Evolutionary conservation across 2,797 vertebrate species (phyloP), one percentile per base, ranked within the genome.

Genomic region (Rousettus madagascariensis): DNA sequence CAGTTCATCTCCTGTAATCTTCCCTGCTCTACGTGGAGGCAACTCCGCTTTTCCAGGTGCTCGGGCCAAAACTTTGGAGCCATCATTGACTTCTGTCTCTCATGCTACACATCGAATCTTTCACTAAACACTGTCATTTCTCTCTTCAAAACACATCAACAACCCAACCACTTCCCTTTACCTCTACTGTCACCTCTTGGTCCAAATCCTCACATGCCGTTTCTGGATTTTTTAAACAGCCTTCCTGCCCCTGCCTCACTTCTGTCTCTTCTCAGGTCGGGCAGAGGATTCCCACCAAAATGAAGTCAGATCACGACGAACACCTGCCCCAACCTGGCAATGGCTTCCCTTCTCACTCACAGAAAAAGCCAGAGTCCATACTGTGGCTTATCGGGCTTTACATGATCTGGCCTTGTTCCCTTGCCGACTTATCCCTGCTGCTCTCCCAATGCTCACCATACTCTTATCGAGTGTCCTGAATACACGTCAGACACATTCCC

Each of bases 241-340:
- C 8, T 75, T 79, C 30, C 43, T 83, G n/a, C 19, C 24, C n/a
- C 30, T 46, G 8, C 4, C 6, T 5, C 9, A 4, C 30, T 72
- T 65, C 19, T 65, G 13, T 20, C 16, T 74, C 19, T 68, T 91
- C 11, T 96, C 66, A 91, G 80, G n/a, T 30, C 68, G 82, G 69
- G 41, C 74, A 72, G 83, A 68, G 84, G 89, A 93, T 68, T 80
- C 12, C n/a, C 79, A 77, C 68, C 71, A 59, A 86, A 93, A 78
- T 46, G 38, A 91, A 93, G n/a, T 80, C 59, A 59, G 63, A 63
- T 87, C 33, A 49, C 49, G 80, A 82, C 24, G 75, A 55, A 91
- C 46, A 43, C 46, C 30, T 46, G 41, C 36, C 63, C 12, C 0
- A 51, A 22, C 61, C 46, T 88, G 91, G 36, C 51, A 65, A 16